These are phyloP conservation scores for Nomada flava DNA, from an alignment of 2,888 invertebrate genomes.

Conservation along the genomic window DNA sequence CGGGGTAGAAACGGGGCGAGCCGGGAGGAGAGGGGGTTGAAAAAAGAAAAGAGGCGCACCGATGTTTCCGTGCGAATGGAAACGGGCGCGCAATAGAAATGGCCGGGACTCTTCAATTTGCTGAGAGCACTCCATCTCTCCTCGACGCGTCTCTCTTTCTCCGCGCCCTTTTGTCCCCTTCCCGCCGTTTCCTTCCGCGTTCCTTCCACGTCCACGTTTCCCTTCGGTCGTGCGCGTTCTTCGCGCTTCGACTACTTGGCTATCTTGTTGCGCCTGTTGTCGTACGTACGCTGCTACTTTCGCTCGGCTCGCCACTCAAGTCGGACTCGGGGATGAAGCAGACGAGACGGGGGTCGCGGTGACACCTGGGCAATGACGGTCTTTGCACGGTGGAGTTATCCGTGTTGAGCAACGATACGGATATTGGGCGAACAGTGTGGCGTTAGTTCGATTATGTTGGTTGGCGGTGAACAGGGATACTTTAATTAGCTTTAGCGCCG, in stretches of 20 bases:
- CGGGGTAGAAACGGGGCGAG: constrained; percentile 7
- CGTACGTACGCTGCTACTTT: neutral
- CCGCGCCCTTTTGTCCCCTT: neutral
- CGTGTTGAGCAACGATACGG: no score
- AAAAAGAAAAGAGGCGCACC: constrained; percentile 53
- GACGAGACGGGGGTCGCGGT: no score
- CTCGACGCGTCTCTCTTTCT: neutral
- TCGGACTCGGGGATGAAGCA: no score
- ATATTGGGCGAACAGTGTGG: no score
- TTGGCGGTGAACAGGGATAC: no score
- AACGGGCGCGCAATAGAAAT: constrained; percentile 74
- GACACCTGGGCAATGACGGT: no score
- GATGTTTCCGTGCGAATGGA: constrained; percentile 69
- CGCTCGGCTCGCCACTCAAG: no score
- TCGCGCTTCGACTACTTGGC: constrained; percentile 48
- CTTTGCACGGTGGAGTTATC: no score
- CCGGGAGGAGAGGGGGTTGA: constrained; percentile 36
- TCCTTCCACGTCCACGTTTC: neutral
- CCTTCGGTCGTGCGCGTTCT: constrained; percentile 20
- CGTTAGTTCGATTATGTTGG: no score
- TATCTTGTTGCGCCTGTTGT: constrained; percentile 56
- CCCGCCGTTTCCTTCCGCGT: neutral
- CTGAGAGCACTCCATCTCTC: constrained; percentile 72
- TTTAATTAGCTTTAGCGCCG: no score
- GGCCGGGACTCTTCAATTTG: constrained; percentile 74